phyloP scores from a whole-genome alignment of 2,888 invertebrate genomes.

The Corbicula japonica region DNA sequence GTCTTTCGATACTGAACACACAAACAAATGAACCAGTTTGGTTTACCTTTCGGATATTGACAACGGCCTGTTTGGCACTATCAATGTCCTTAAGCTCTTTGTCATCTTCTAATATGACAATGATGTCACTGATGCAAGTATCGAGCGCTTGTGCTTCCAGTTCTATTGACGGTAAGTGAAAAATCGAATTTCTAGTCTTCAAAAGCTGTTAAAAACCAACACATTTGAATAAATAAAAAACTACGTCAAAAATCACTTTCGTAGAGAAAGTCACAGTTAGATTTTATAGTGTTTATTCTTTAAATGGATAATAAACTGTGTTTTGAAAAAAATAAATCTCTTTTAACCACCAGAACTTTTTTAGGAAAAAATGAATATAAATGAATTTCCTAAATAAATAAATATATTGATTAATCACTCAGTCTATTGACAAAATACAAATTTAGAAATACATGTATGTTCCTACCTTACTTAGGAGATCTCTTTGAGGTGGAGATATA shows the following conservation, averaged over 20 bases:
- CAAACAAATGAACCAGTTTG: too few species aligned
- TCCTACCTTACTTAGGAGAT: slow-evolving; percentile 1
- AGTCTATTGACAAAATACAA: too few species aligned
- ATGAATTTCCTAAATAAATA: neutral
- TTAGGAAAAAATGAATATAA: neutral
- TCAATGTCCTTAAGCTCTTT: neutral
- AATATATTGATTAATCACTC: too few species aligned
- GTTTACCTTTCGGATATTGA: neutral
- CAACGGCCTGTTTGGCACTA: neutral
- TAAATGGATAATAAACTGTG: too few species aligned
- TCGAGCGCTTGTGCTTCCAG: neutral
- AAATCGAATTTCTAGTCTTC: neutral
- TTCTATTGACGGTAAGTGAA: neutral
- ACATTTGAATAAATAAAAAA: too few species aligned
- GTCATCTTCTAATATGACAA: neutral
- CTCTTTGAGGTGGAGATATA: neutral
- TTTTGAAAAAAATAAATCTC: too few species aligned
- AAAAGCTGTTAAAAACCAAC: neutral
- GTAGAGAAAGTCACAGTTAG: too few species aligned
- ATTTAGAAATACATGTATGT: too few species aligned
- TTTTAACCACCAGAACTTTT: too few species aligned
- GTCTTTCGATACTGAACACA: too few species aligned
- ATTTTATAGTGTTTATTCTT: too few species aligned
- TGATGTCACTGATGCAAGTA: neutral
- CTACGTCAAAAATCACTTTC: too few species aligned